These are phyloP conservation scores for Ypsolopha sequella DNA, from an alignment of 2,888 invertebrate species.

Conservation along the genomic window DNA sequence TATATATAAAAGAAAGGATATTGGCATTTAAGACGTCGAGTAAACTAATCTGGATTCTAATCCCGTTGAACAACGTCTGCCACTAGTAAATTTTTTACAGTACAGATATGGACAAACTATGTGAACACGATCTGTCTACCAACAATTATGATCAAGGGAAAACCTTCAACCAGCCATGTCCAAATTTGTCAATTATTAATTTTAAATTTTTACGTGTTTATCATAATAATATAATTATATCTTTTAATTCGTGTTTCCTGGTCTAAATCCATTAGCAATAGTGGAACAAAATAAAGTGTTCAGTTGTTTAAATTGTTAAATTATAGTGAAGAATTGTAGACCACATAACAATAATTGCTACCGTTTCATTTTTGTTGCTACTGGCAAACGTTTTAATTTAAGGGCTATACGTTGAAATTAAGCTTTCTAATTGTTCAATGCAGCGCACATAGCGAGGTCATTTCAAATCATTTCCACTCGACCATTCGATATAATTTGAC, in stretches of 20 bases:
- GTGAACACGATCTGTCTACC: background rate
- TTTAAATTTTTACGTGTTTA: no score
- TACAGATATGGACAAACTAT: background rate
- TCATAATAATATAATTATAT: slow-evolving; percentile 2
- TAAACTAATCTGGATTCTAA: slow-evolving; percentile 56
- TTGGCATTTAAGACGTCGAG: slow-evolving; percentile 42
- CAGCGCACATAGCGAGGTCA: slow-evolving; percentile 14
- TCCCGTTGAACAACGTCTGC: slow-evolving; percentile 30
- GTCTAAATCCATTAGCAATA: slow-evolving; percentile 6
- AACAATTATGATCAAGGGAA: background rate
- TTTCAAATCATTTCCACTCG: slow-evolving; percentile 24
- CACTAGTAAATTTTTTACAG: background rate
- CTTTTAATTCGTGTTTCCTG: slow-evolving; percentile 10
- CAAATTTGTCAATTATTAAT: background rate
- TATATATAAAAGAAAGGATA: slow-evolving; percentile 10
- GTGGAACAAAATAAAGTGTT: slow-evolving; percentile 2
- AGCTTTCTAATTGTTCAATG: slow-evolving; percentile 16
- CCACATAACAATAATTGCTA: slow-evolving; percentile 3
- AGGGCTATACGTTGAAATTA: slow-evolving; percentile 7
- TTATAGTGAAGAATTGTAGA: slow-evolving; percentile 10
- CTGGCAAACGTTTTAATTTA: slow-evolving; percentile 10
- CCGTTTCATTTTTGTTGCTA: slow-evolving; percentile 14
- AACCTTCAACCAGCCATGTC: background rate
- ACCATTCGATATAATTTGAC: slow-evolving; percentile 29
- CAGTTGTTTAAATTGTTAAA: slow-evolving; percentile 23